Evolutionary conservation across 1,140 invertebrate genomes (phyloP).

Genomic region (Pseudomyrmex flavicornis): DNA sequence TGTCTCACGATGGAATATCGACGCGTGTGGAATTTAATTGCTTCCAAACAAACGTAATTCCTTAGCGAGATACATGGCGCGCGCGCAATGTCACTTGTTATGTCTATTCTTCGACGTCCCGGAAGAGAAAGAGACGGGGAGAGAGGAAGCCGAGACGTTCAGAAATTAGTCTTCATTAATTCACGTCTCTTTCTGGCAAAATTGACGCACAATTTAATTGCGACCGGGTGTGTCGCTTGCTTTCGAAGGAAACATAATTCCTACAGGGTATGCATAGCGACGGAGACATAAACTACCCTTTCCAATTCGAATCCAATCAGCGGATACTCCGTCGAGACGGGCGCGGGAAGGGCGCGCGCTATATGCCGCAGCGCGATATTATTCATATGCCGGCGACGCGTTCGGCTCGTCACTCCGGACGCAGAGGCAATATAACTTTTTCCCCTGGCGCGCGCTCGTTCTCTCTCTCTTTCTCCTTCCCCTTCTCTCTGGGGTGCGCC

Average conservation of each 20-base stretch:
- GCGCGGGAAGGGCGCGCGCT: conserved; percentile 50
- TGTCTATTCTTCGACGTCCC: neutral
- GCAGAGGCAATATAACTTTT: conserved; percentile 79
- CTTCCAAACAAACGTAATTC: too few species aligned
- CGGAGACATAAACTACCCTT: conserved; percentile 65
- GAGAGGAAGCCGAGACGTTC: neutral
- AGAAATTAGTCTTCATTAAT: neutral
- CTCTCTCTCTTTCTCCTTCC: neutral
- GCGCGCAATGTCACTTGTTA: neutral
- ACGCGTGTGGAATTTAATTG: too few species aligned
- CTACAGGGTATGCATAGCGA: conserved; percentile 62
- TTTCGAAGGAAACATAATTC: conserved; percentile 47
- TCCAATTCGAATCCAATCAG: conserved; percentile 82
- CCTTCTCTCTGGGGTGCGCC: neutral
- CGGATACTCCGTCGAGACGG: conserved; percentile 67
- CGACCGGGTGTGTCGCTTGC: neutral
- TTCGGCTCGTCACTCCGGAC: conserved; percentile 70
- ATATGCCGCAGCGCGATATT: conserved; percentile 74
- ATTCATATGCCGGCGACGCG: conserved; percentile 77
- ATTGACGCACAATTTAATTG: conserved; percentile 38
- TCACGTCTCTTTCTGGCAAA: neutral
- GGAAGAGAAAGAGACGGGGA: neutral
- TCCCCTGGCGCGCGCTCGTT: conserved; percentile 30
- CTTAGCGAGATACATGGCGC: too few species aligned
- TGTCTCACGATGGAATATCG: too few species aligned